Evolutionary conservation across 2,888 invertebrate species (phyloP), one percentile per base, ranked within the genome.

Genomic region (Criorhina ranunculi): DNA sequence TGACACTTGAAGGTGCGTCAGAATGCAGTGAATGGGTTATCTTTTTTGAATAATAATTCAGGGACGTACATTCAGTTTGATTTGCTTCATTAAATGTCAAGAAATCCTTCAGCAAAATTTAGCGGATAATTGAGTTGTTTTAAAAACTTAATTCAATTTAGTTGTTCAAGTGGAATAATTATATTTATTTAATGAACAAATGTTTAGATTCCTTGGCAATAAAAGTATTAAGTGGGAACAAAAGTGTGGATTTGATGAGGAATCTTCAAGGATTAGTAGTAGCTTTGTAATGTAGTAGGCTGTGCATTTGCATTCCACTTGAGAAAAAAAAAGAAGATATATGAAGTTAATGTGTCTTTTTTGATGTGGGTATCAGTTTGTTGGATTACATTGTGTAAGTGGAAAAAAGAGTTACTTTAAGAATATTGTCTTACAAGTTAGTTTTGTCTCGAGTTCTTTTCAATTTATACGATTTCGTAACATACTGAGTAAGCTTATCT

Each of bases 111-210:
- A 59, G 11, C 6, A 3, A 35, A 9, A 15, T 31, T 70, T 12
- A 70, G 35, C 15, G 7, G 57, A 70, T 55, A 55, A 69, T 44
- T 69, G 33, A 55, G 33, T 44, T 44, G 15, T 69, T 44, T 42
- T 12, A 66, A 40, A n/a, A 5, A 7, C 4, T 60, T 42, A 31
- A 37, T 37, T 40, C 29, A 59, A 59, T 40, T 24, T 24, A 44
- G 42, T 19, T 44, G 1, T 35, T 44, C n/a, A 2, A 12, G n/a
- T 46, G 5, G 42, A 15, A 5, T 15, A 15, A 35, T 35, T 9
- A 35, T 35, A 8, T 35, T 35, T 11, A 6, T 42, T 42, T 42
- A 42, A 17, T 17, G 17, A 44, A 44, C 44, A 44, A 44, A 44
- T 44, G 9, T 19, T 46, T 46, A 19, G 46, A 46, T 46, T 46